Evolutionary conservation across 2,888 invertebrate species (phyloP).

Genomic region (Agonopterix subpropinquella): DNA sequence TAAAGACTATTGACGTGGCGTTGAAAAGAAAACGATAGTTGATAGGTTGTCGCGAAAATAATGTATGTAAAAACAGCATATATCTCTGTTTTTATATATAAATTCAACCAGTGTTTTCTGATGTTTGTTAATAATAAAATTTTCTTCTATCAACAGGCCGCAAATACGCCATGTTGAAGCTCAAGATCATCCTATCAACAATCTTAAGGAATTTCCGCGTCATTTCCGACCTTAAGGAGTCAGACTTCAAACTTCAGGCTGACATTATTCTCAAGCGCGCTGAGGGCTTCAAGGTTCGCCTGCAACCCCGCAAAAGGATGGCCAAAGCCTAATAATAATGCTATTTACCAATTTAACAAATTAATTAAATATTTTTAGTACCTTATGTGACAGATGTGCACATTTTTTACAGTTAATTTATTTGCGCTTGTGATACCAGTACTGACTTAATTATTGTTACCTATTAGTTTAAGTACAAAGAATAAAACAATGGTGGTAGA

Average conservation of each 20-base stretch:
- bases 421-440: constrained; percentile 39
- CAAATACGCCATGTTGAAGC: constrained; percentile 87
- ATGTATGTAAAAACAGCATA: neutral
- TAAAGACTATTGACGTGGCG: neutral
- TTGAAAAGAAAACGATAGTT: no score
- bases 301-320: constrained; percentile 78
- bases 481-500: constrained; percentile 46
- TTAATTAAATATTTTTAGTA: constrained; percentile 13
- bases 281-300: constrained; percentile 83
- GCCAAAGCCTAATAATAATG: constrained; percentile 43
- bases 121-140: constrained; percentile 12
- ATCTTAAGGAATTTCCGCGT: constrained; percentile 84
- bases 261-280: constrained; percentile 87
- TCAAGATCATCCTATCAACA: constrained; percentile 85
- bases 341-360: constrained; percentile 9
- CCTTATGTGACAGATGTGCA: constrained; percentile 25
- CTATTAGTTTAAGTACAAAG: constrained; percentile 28
- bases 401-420: constrained; percentile 27
- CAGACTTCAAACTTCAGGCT: constrained; percentile 82
- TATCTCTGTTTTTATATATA: neutral
- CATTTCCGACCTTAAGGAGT: constrained; percentile 79
- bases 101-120: neutral
- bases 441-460: constrained; percentile 46
- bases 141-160: constrained; percentile 69
- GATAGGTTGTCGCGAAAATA: no score